Percentiles rank a stretch among this genome's conserved stretches.
Conservation (phyloP, 2,113 vertebrate genomes). For the Malurus melanocephalus region DNA sequence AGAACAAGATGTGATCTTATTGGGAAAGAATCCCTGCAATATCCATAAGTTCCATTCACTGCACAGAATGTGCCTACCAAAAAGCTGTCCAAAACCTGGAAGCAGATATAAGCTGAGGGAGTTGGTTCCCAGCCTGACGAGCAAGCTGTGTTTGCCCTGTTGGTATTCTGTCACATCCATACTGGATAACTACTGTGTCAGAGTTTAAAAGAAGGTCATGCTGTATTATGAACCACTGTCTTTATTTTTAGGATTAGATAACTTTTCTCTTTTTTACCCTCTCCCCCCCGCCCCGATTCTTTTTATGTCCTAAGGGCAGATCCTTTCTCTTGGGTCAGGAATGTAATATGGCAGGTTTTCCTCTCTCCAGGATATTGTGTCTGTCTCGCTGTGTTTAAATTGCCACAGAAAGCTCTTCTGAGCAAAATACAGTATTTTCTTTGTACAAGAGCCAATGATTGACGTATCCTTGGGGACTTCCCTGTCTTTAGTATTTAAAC, state of each 20-base stretch:
- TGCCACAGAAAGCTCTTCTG: constrained; percentile 79
- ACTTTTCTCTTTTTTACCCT: constrained; percentile 24
- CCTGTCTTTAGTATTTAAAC: constrained; percentile 71
- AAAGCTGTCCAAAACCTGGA: constrained; percentile 35
- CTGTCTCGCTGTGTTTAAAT: constrained; percentile 84
- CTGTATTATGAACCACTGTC: constrained; percentile 59
- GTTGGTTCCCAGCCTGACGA: neutral
- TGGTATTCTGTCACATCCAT: constrained; percentile 39
- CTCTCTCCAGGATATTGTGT: constrained; percentile 88
- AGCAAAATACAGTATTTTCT: constrained; percentile 82
- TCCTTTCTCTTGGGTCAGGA: constrained; percentile 80
- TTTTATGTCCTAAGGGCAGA: constrained; percentile 71
- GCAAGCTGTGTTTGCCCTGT: constrained; percentile 21
- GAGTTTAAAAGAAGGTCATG: constrained; percentile 68
- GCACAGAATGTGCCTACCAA: constrained; percentile 27
- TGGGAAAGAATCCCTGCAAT: constrained; percentile 61
- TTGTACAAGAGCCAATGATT: constrained; percentile 81
- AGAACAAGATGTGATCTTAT: constrained; percentile 69
- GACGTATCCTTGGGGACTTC: constrained; percentile 74
- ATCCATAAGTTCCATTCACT: constrained; percentile 22
- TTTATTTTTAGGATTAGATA: constrained; percentile 75
- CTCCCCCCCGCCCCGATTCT: constrained; percentile 28
- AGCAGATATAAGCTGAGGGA: constrained; percentile 1
- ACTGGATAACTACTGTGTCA: constrained; percentile 45
- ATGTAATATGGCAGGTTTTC: constrained; percentile 85